Conservation (phyloP, 2,797 vertebrate genomes). For the Epinephelus awoara region DNA sequence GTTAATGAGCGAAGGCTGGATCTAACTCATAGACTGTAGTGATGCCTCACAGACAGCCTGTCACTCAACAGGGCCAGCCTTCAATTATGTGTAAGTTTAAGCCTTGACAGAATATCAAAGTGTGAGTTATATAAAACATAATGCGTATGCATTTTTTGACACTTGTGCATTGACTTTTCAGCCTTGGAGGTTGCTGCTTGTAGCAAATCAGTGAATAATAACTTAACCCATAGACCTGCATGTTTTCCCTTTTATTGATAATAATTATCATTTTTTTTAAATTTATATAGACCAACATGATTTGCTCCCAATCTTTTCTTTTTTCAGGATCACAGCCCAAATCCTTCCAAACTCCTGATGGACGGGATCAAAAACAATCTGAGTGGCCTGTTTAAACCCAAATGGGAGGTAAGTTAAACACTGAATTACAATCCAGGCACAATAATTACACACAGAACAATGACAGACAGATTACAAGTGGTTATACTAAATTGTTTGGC, state of each 20-base stretch:
- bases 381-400: constrained; percentile 90
- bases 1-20: too few species aligned
- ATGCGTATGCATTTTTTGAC: too few species aligned
- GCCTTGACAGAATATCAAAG: too few species aligned
- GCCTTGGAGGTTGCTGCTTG: neutral
- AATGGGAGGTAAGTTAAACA: constrained; percentile 83
- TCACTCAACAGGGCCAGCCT: too few species aligned
- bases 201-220: neutral
- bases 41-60: too few species aligned
- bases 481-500: neutral
- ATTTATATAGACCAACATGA: constrained; percentile 32
- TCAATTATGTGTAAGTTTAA: too few species aligned
- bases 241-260: neutral
- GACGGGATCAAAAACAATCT: constrained; percentile 90
- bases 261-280: neutral
- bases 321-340: constrained; percentile 78
- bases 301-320: neutral
- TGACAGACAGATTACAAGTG: neutral
- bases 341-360: constrained; percentile 74
- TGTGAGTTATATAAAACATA: too few species aligned
- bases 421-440: neutral
- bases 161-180: too few species aligned
- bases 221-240: neutral
- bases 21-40: too few species aligned
- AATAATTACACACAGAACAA: neutral